phyloP scores from a whole-genome alignment of 2,113 vertebrate genomes.

The Emydura subglobosa region DNA sequence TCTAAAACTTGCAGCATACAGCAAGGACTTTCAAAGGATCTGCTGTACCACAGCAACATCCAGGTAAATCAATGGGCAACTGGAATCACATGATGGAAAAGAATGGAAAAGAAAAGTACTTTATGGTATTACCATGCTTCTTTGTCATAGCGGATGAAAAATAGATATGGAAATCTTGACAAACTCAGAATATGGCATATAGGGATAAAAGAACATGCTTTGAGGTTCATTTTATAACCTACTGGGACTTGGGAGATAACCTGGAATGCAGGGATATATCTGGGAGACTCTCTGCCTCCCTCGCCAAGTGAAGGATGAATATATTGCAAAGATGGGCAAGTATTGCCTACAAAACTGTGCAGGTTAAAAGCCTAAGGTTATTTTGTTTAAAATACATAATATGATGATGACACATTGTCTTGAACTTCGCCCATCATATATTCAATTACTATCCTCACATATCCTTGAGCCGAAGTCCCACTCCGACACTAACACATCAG shows the following conservation, averaged over 20 bases:
- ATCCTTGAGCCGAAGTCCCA: background rate
- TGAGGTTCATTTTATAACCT: background rate
- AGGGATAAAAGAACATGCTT: background rate
- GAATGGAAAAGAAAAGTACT: background rate
- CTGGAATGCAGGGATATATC: rapidly evolving
- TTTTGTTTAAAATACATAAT: background rate
- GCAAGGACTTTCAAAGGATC: background rate
- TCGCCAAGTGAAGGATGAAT: background rate
- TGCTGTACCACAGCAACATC: background rate
- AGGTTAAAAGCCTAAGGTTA: background rate
- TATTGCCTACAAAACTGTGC: background rate
- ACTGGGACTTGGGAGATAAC: background rate
- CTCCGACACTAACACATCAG: background rate
- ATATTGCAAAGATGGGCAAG: background rate
- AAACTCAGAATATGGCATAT: background rate
- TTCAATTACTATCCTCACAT: background rate
- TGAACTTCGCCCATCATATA: background rate
- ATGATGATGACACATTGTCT: background rate
- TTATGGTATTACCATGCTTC: background rate
- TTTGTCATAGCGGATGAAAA: background rate
- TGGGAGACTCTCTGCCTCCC: no score
- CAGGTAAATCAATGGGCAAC: background rate
- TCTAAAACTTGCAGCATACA: background rate
- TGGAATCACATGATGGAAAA: background rate
- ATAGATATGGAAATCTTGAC: background rate